Evolutionary conservation across 2,113 vertebrate genomes (phyloP), one percentile per base, ranked within the genome.

Genomic region (Pteruthius melanotis): DNA sequence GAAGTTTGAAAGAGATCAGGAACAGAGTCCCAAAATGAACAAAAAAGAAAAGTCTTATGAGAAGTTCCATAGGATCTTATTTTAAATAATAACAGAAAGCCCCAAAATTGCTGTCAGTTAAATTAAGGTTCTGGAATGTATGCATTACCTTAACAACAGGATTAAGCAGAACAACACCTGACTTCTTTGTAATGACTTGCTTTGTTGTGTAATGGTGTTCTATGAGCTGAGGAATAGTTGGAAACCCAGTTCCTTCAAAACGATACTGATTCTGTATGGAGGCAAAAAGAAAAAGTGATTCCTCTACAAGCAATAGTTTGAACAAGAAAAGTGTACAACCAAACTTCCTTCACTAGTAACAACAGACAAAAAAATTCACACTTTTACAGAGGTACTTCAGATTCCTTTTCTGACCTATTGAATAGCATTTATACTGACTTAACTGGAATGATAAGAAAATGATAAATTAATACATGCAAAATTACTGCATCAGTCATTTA

Each of bases 111-210:
- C 14, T 75, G 42, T 89, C 70, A 90, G 52, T 54, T 57, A 69
- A 88, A 84, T n/a, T n/a, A 76, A 66, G 10, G 3, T 49, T 85
- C 52, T 71, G 26, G 40, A 71, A 89, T 33, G 27, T 42, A 57
- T 12, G 77, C 86, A 60, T 93, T 98, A 98, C 99, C 99, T 99
- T 99, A 96, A 99, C 89, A 74, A 99, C 98, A 3, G 99, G 98
- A 98, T 99, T 99, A 69, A 99, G 97, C 54, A 99, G 98, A 83
- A 99, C 98, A 4, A 99, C 99, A 44, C 98, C 99, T 6, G 99
- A 99, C 96, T 99, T 99, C 98, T 99, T 99, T 61, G 99, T 99
- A 97, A 99, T 99, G 88, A 99, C 98, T 93, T 99, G 99, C 88
- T 99, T 99, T 77, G 98, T 98, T 91, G 98, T 98, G 78, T 99